A percentile compares a stretch with the other conserved stretches of the same genome.
Conservation (phyloP, 2,797 vertebrate genomes). For the Danionella dracula region DNA sequence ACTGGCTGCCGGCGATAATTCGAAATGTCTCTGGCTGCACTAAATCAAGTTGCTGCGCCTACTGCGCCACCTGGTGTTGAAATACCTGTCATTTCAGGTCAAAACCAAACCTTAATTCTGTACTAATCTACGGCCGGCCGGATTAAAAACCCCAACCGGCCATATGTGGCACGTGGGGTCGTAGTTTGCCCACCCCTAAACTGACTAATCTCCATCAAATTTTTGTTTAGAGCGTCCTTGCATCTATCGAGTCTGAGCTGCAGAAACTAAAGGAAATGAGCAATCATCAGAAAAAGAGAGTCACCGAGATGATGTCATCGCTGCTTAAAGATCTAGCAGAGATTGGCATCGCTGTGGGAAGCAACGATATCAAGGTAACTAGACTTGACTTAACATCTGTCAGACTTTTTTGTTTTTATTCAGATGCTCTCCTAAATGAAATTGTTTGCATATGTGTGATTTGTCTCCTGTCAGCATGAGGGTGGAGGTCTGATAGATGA, state of each 20-base stretch:
- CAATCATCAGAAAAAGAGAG: slow-evolving; percentile 83
- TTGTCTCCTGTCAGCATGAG: slow-evolving; percentile 70
- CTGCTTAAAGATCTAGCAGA: slow-evolving; percentile 82
- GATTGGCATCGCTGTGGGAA: slow-evolving; percentile 82
- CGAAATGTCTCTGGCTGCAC: no score
- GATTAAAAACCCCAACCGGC: no score
- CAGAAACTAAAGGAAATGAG: slow-evolving; percentile 86
- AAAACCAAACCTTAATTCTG: no score
- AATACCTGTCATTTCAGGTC: no score
- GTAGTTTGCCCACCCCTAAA: no score
- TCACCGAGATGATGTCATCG: slow-evolving; percentile 85
- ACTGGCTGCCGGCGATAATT: no score
- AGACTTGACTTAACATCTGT: background rate
- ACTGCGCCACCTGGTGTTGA: no score
- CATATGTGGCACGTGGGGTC: no score
- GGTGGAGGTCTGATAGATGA: slow-evolving; percentile 84
- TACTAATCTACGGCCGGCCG: no score
- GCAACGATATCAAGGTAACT: slow-evolving; percentile 81
- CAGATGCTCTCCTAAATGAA: background rate
- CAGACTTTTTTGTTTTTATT: background rate
- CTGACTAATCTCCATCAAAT: no score
- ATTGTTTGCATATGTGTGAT: background rate
- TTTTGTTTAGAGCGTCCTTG: slow-evolving; percentile 69
- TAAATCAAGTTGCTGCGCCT: no score
- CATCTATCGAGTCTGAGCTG: slow-evolving; percentile 79